phyloP scores from a whole-genome alignment of 2,888 invertebrate genomes.

The Quadroppia sp. region DNA sequence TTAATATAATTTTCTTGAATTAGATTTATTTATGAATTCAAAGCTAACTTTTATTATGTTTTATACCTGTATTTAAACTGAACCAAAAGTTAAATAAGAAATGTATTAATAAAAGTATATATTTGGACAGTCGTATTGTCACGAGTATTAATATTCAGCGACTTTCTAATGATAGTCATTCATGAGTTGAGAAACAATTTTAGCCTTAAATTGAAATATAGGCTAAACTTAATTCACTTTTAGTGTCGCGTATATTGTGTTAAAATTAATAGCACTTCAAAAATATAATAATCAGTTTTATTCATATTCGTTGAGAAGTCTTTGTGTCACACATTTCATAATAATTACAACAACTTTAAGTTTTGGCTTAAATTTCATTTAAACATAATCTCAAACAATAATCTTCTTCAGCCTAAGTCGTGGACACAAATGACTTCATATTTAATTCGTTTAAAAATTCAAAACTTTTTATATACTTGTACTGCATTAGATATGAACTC shows the following conservation, averaged over 20 bases:
- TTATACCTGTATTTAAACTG: too few species aligned
- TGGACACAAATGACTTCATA: not conserved
- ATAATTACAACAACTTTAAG: slow-evolving; percentile 6
- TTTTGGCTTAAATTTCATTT: not conserved
- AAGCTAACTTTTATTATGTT: too few species aligned
- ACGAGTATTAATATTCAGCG: not conserved
- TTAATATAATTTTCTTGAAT: too few species aligned
- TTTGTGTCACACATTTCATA: slow-evolving; percentile 7
- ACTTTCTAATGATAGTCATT: slow-evolving; percentile 1
- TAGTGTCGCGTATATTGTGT: slow-evolving; percentile 24
- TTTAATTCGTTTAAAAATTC: not conserved
- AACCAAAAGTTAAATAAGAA: too few species aligned
- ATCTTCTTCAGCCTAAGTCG: not conserved
- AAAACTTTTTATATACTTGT: too few species aligned
- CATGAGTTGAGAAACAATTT: slow-evolving; percentile 1
- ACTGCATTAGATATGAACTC: not conserved
- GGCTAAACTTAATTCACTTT: slow-evolving; percentile 23
- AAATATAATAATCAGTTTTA: not conserved
- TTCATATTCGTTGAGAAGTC: not conserved
- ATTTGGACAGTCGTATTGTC: too few species aligned
- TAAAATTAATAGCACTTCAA: slow-evolving; percentile 21
- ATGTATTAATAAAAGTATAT: too few species aligned
- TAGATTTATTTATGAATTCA: too few species aligned
- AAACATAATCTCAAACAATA: not conserved
- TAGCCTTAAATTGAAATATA: not conserved